Conservation (phyloP, 2,113 vertebrate species). For the Hippocampus comes region DNA sequence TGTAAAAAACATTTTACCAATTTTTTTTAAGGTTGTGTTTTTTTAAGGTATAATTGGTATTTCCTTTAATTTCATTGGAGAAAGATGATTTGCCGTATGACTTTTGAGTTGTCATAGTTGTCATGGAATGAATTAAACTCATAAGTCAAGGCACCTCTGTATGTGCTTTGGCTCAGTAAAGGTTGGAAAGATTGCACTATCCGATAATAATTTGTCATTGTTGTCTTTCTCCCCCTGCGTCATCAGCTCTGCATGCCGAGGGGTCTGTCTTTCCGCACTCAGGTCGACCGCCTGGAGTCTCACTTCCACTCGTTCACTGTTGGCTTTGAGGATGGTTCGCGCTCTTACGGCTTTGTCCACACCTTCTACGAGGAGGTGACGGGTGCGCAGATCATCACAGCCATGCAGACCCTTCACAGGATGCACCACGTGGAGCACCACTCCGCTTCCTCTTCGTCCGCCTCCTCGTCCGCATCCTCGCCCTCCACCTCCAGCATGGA, state of each 20-base stretch:
- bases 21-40: no score
- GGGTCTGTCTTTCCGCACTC: constrained; percentile 91
- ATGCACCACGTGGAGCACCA: constrained; percentile 93
- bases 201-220: neutral
- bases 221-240: neutral
- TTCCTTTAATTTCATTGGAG: no score
- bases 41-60: no score
- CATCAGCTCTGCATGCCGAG: constrained; percentile 93
- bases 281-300: constrained; percentile 79
- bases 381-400: constrained; percentile 85
- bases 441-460: constrained; percentile 68
- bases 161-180: no score
- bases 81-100: no score
- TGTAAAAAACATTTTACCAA: no score
- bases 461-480: constrained; percentile 74
- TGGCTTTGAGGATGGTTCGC: constrained; percentile 85
- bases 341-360: constrained; percentile 91
- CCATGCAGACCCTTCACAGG: constrained; percentile 94
- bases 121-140: no score
- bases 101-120: no score
- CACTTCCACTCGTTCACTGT: constrained; percentile 93
- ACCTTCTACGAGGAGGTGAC: constrained; percentile 96
- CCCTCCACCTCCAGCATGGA: constrained; percentile 95
- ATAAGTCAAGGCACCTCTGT: no score
- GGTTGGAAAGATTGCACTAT: no score